Evolutionary conservation across 2,113 vertebrate genomes (phyloP).

Genomic region (Sarotherodon lohbergeri): DNA sequence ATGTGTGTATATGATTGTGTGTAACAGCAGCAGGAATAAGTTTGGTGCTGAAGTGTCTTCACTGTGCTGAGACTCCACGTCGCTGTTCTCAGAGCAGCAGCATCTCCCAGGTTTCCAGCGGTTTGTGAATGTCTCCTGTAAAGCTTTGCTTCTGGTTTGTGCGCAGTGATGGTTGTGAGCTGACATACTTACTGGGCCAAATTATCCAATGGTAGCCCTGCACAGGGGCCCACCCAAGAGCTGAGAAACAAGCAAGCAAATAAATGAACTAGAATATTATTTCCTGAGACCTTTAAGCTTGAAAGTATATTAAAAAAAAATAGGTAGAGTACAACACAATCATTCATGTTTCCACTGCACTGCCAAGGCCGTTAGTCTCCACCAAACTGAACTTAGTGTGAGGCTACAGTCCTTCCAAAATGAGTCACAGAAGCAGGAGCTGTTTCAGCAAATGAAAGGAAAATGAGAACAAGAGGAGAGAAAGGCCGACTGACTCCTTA

Average conservation of each 20-base stretch:
- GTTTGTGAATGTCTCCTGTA: neutral
- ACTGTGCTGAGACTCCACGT: neutral
- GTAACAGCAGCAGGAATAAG: neutral
- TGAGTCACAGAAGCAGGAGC: neutral
- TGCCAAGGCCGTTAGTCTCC: rapidly evolving
- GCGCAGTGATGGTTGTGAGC: rapidly evolving
- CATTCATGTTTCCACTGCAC: neutral
- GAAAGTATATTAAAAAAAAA: rapidly evolving
- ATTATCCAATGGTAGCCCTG: neutral
- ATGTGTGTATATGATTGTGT: neutral
- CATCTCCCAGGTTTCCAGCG: neutral
- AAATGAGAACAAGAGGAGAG: neutral
- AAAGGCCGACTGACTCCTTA: neutral
- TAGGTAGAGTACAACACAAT: neutral
- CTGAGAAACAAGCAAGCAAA: neutral
- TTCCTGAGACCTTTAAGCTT: neutral
- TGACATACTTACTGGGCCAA: neutral
- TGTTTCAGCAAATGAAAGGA: neutral
- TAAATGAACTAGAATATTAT: neutral
- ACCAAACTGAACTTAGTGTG: neutral
- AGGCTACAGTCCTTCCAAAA: neutral
- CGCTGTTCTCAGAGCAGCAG: neutral
- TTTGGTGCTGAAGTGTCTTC: neutral
- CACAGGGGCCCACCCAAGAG: neutral
- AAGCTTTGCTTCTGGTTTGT: neutral